A percentile compares a stretch with the other conserved stretches of the same genome.
Evolutionary conservation across 2,797 vertebrate genomes (phyloP).

Genomic region (Onychomys torridus): DNA sequence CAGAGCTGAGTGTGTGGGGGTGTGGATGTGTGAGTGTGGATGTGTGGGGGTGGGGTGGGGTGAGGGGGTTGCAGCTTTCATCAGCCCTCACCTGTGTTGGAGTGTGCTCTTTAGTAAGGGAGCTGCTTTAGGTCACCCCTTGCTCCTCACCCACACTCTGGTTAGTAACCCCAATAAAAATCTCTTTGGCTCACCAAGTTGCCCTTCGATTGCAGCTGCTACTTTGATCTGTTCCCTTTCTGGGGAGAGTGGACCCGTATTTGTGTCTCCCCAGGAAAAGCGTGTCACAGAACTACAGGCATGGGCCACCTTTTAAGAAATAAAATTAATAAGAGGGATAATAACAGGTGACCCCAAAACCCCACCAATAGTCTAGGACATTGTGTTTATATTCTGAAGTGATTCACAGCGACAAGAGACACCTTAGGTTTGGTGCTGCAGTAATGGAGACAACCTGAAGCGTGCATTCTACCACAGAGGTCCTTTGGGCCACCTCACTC

Average conservation of each 20-base stretch:
- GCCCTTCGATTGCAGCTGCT: background rate
- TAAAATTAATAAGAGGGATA: background rate
- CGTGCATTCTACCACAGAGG: background rate
- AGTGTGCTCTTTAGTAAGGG: no score
- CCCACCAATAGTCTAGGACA: background rate
- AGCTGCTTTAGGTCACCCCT: no score
- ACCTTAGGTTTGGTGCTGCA: background rate
- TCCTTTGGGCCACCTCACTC: background rate
- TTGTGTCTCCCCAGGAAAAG: background rate
- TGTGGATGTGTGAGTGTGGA: no score
- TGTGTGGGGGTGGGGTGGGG: rapidly evolving
- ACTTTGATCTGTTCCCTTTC: background rate
- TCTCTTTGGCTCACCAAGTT: background rate
- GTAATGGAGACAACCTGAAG: background rate
- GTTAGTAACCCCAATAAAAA: background rate
- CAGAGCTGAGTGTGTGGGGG: background rate
- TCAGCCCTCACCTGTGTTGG: background rate
- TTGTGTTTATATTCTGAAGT: background rate
- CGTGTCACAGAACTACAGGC: background rate
- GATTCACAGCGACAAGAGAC: background rate
- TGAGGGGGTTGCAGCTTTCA: background rate
- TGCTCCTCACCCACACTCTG: background rate
- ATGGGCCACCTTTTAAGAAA: background rate
- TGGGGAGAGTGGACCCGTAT: no score
- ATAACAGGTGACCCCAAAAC: background rate